Percentiles rank a stretch among this genome's conserved stretches.
Evolutionary conservation across 2,113 vertebrate species (phyloP).

Genomic region (Brevimyrus niger): DNA sequence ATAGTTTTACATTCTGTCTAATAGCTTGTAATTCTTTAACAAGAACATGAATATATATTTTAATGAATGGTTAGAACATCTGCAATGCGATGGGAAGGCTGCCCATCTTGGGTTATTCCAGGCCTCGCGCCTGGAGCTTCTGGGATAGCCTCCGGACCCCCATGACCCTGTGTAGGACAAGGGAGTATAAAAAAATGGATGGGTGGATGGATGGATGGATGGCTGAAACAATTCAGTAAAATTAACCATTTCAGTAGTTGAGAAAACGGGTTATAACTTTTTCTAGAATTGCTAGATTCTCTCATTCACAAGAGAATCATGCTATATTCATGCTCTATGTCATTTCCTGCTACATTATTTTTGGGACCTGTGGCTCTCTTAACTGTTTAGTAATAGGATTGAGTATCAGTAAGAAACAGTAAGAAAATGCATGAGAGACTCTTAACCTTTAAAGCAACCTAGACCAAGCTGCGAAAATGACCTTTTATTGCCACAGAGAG

Average conservation of each 20-base stretch:
- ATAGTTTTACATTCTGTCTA: background rate
- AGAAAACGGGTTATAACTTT: background rate
- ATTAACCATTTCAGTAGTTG: background rate
- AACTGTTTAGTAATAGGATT: background rate
- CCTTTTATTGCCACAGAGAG: slow-evolving; percentile 5
- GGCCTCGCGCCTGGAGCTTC: background rate
- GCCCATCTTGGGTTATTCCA: background rate
- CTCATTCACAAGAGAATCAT: background rate
- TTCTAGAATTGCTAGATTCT: background rate
- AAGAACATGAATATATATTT: background rate
- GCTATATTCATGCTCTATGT: too few relatives aligned
- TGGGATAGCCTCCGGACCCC: background rate
- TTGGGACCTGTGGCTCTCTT: background rate
- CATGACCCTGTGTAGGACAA: background rate
- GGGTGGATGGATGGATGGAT: background rate
- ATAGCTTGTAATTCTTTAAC: background rate
- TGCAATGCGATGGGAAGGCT: background rate
- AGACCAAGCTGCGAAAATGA: background rate
- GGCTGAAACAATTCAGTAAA: background rate
- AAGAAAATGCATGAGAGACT: background rate
- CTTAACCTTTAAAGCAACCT: background rate
- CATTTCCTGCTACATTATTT: background rate
- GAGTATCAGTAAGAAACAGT: background rate
- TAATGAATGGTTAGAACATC: background rate
- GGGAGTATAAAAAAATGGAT: background rate